Evolutionary conservation across 2,113 vertebrate genomes (phyloP).

Genomic region (Tor tambroides): DNA sequence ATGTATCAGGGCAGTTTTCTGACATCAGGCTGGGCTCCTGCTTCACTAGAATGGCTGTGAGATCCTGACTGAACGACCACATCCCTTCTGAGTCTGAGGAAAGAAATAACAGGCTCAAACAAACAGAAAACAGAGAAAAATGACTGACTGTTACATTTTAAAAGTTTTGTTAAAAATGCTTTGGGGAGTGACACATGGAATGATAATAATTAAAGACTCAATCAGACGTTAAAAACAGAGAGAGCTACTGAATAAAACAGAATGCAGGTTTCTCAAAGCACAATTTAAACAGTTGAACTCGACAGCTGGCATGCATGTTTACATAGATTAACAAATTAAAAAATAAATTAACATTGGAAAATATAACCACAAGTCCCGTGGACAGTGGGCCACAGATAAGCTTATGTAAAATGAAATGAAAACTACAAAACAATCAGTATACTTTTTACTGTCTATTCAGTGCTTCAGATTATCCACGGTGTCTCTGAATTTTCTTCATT

Average conservation of each 20-base stretch:
- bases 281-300: no score
- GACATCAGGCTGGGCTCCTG: slow-evolving; percentile 86
- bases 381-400: background rate
- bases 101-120: slow-evolving; percentile 39
- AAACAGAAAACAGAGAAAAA: background rate
- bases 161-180: background rate
- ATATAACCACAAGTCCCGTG: background rate
- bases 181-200: background rate
- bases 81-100: slow-evolving; percentile 84
- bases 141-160: background rate
- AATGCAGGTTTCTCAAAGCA: no score
- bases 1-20: slow-evolving; percentile 72
- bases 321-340: background rate
- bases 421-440: background rate
- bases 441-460: background rate
- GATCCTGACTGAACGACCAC: slow-evolving; percentile 93
- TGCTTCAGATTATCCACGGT: background rate
- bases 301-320: background rate
- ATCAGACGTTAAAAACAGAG: background rate
- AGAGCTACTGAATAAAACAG: background rate
- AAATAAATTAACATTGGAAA: no score
- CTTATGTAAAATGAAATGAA: background rate
- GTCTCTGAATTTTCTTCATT: background rate
- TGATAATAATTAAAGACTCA: background rate
- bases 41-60: slow-evolving; percentile 95